Evolutionary conservation across 2,113 vertebrate genomes (phyloP).

Genomic region (Saguinus midas): DNA sequence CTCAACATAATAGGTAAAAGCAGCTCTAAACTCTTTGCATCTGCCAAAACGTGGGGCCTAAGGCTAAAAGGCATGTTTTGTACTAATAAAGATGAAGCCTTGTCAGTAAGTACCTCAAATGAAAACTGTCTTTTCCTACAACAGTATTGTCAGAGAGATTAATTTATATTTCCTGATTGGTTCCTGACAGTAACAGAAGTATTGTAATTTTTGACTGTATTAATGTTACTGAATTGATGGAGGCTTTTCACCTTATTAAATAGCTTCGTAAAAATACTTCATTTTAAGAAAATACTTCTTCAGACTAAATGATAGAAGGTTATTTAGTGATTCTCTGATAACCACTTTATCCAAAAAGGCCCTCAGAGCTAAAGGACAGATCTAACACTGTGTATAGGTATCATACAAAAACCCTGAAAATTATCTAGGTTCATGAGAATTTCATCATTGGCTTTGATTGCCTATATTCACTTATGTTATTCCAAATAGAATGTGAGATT

Average conservation of each 20-base stretch:
- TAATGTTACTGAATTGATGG: conserved; percentile 44
- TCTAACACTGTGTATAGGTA: not conserved
- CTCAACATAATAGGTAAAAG: not conserved
- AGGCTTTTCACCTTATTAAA: not conserved
- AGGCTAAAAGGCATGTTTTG: conserved; percentile 22
- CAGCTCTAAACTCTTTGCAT: conserved; percentile 19
- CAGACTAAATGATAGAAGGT: not conserved
- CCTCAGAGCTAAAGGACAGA: not conserved
- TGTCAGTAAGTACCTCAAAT: conserved; percentile 55
- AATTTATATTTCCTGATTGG: conserved; percentile 30
- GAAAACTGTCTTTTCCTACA: conserved; percentile 42
- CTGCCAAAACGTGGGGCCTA: conserved; percentile 3
- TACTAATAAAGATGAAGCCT: conserved; percentile 51
- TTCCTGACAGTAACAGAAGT: not conserved
- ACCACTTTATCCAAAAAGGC: not conserved
- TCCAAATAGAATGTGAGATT: not conserved
- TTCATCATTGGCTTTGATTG: not conserved
- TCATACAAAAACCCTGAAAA: not conserved
- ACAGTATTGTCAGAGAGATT: conserved; percentile 35
- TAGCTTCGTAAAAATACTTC: not conserved
- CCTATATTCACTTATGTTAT: not conserved
- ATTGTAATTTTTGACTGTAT: conserved; percentile 46
- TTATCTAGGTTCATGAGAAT: not conserved
- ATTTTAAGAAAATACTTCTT: conserved; percentile 28
- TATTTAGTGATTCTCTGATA: conserved; percentile 24